Conservation (phyloP, 2,797 vertebrate species). For the Fistularia commersonii region DNA sequence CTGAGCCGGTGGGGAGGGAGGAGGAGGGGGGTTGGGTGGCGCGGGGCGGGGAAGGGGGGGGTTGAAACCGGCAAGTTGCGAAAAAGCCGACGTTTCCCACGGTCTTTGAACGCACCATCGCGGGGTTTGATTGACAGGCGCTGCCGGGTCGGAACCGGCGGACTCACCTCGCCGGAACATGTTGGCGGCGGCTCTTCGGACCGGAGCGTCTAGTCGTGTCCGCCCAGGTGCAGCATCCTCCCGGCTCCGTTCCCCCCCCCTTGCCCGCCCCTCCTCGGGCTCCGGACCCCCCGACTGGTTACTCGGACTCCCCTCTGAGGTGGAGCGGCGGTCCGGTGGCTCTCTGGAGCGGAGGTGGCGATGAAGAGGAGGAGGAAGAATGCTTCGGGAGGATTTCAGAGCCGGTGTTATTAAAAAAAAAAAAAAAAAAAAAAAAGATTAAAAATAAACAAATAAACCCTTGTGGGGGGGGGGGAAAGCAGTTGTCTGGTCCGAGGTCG, state of each 20-base stretch:
- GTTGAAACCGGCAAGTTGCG: too few relatives aligned
- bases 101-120: too few relatives aligned
- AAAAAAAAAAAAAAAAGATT: not conserved
- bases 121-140: too few relatives aligned
- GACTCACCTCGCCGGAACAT: constrained; percentile 68
- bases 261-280: too few relatives aligned
- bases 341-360: constrained; percentile 10
- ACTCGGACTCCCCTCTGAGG: constrained; percentile 35
- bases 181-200: constrained; percentile 50
- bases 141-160: constrained; percentile 10
- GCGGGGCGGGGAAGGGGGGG: too few relatives aligned
- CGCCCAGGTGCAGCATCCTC: constrained; percentile 59
- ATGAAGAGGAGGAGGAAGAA: not conserved
- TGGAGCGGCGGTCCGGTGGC: constrained; percentile 20
- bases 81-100: too few relatives aligned
- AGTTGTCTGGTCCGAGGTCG: constrained; percentile 36
- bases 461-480: constrained; percentile 7
- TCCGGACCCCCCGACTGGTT: too few relatives aligned
- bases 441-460: too few relatives aligned
- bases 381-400: not conserved
- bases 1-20: constrained; percentile 1
- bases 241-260: constrained; percentile 27
- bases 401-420: constrained; percentile 12
- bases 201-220: constrained; percentile 50
- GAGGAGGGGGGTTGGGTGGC: constrained; percentile 14